phyloP scores from a whole-genome alignment of 2,888 invertebrate genomes.

The Lapara coniferarum region DNA sequence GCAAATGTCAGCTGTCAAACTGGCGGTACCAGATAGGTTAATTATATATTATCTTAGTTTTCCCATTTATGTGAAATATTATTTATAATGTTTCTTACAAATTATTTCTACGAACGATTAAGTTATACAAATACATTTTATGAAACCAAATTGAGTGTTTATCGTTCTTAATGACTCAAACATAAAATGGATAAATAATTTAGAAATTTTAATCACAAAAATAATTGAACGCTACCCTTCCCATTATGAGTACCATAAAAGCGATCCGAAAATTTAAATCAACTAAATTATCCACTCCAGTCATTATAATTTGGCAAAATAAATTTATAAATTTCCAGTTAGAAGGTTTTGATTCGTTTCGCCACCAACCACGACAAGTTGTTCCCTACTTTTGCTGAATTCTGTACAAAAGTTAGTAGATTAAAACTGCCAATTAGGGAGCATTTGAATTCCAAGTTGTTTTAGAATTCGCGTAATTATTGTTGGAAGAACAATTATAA shows the following conservation, averaged over 20 bases:
- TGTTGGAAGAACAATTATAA: slow-evolving; percentile 76
- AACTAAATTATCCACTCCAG: slow-evolving; percentile 65
- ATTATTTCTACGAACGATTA: not conserved
- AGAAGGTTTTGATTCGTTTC: slow-evolving; percentile 75
- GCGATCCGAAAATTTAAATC: slow-evolving; percentile 57
- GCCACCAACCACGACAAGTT: slow-evolving; percentile 77
- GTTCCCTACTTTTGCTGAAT: slow-evolving; percentile 76
- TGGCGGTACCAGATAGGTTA: no score
- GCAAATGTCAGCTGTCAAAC: no score
- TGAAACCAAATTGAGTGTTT: not conserved
- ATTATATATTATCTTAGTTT: no score
- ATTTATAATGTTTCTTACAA: not conserved
- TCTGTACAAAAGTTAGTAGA: slow-evolving; percentile 81
- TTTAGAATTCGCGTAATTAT: slow-evolving; percentile 80
- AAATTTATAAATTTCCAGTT: slow-evolving; percentile 74
- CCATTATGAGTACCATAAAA: slow-evolving; percentile 51
- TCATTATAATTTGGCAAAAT: slow-evolving; percentile 69
- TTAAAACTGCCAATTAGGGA: slow-evolving; percentile 82
- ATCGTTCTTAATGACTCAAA: not conserved
- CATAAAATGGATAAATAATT: slow-evolving; percentile 4
- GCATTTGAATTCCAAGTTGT: slow-evolving; percentile 81
- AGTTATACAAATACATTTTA: not conserved
- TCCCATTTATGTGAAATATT: not conserved
- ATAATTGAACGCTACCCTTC: slow-evolving; percentile 31
- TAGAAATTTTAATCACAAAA: slow-evolving; percentile 44